Evolutionary conservation across 2,888 invertebrate genomes (phyloP), one percentile per base, ranked within the genome.

Genomic region (Lissocephala sabroskyi): DNA sequence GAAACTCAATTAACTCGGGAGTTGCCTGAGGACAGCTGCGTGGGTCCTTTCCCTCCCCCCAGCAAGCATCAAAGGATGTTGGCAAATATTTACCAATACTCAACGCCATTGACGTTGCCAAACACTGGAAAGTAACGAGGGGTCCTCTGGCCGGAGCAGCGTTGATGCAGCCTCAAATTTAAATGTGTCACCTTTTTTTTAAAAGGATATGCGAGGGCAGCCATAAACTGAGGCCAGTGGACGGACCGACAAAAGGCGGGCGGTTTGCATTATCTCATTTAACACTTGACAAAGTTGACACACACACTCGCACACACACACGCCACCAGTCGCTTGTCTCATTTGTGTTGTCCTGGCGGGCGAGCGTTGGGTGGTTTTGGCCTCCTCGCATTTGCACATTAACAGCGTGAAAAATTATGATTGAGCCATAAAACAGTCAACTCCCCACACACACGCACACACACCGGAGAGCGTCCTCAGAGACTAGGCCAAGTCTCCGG

Each of bases 361-460:
- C 51, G 51, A 44, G 58, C 35, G 6, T n/a, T n/a, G 29, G 17
- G 36, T 41, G 30, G 28, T 36, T 37, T n/a, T 45, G 17, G 36
- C 28, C n/a, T 2, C 53, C 44, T 41, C 59, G 49, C 58, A 76
- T 73, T 76, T 76, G 68, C 79, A 76, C 71, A 79, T 77, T 76
- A 71, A 77, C 75, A 68, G 74, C 73, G 66, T 71, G 79, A 71
- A 79, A 79, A 71, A 71, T 71, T 71, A 71, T 71, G 71, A 71
- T 71, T 79, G 78, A 79, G 71, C 77, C 56, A 79, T 71, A 79
- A 71, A 71, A 74, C 77, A 79, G 79, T 71, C 71, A 74, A 66
- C 77, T 75, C 3, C 30, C 17, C 40, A 40, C 32, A 13, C 32
- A 10, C 3, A 23, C 7, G 3, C 7, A 7, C 23, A 23, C 23